Conservation (phyloP, 2,797 vertebrate species). For the Glyptemys insculpta region DNA sequence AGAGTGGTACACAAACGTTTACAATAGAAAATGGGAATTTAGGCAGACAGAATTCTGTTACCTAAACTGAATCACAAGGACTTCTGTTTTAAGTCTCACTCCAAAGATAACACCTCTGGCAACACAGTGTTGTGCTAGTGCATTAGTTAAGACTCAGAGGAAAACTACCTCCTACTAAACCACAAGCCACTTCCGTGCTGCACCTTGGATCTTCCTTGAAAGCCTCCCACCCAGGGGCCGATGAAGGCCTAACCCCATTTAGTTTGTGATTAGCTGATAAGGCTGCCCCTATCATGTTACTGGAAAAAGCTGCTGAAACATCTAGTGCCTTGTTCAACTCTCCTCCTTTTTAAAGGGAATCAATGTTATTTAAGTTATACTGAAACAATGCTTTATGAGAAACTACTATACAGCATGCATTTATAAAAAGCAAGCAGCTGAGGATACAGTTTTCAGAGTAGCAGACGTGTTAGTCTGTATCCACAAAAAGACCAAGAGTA, state of each 20-base stretch:
- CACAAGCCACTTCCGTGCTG: constrained; percentile 1
- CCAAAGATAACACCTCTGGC: not conserved
- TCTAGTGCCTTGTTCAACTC: not conserved
- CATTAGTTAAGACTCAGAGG: constrained; percentile 1
- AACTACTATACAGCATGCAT: not conserved
- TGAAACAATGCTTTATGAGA: not conserved
- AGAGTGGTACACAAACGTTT: not conserved
- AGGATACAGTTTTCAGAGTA: not conserved
- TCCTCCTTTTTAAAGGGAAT: not conserved
- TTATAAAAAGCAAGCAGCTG: not conserved
- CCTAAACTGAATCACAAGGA: not conserved
- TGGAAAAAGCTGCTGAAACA: not conserved
- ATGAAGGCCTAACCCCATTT: constrained; percentile 36
- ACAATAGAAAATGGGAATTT: not conserved
- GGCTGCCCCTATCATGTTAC: not conserved
- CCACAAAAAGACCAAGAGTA: no score
- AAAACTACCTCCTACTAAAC: not conserved
- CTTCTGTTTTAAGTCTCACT: not conserved
- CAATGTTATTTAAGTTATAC: not conserved
- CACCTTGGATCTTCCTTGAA: constrained; percentile 48
- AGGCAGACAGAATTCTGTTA: not conserved
- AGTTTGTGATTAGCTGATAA: constrained; percentile 24
- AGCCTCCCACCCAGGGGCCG: constrained; percentile 9
- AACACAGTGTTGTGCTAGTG: not conserved
- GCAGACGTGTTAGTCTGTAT: no score